These are phyloP conservation scores for Stegana nigrithorax DNA, from an alignment of 2,888 invertebrate genomes.

Conservation along the genomic window DNA sequence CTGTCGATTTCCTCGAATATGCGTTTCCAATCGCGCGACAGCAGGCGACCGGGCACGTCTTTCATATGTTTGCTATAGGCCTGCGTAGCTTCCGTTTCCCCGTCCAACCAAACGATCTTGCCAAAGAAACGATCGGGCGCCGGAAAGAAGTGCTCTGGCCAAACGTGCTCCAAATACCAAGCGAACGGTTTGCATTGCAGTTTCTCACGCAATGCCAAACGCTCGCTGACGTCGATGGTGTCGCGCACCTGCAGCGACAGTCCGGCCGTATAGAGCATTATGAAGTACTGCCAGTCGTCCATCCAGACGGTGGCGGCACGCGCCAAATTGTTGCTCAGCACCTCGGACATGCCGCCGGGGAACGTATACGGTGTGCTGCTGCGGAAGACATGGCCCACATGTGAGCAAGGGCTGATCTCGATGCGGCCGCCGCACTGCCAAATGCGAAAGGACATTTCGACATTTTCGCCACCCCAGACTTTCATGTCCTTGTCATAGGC, in stretches of 20 bases:
- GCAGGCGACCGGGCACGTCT: slow-evolving; percentile 52
- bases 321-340: slow-evolving; percentile 87
- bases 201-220: slow-evolving; percentile 77
- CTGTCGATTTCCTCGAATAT: slow-evolving; percentile 56
- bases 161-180: slow-evolving; percentile 95
- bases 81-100: slow-evolving; percentile 55
- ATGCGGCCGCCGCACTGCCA: slow-evolving; percentile 96
- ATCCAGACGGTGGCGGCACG: slow-evolving; percentile 97
- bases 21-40: slow-evolving; percentile 57
- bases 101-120: slow-evolving; percentile 73
- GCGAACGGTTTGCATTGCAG: slow-evolving; percentile 87
- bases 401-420: slow-evolving; percentile 91
- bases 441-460: slow-evolving; percentile 95
- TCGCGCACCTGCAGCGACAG: slow-evolving; percentile 67
- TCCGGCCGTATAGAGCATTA: slow-evolving; percentile 83
- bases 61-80: slow-evolving; percentile 58
- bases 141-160: slow-evolving; percentile 97
- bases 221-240: slow-evolving; percentile 70
- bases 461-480: slow-evolving; percentile 96
- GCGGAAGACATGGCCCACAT: slow-evolving; percentile 93
- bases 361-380: slow-evolving; percentile 95
- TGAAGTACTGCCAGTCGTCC: slow-evolving; percentile 96
- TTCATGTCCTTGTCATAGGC: slow-evolving; percentile 93
- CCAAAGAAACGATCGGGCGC: slow-evolving; percentile 89
- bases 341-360: slow-evolving; percentile 87